Base-by-base conservation (phyloP, 2,113 vertebrate species). In the Lichenostomus cassidix region DNA sequence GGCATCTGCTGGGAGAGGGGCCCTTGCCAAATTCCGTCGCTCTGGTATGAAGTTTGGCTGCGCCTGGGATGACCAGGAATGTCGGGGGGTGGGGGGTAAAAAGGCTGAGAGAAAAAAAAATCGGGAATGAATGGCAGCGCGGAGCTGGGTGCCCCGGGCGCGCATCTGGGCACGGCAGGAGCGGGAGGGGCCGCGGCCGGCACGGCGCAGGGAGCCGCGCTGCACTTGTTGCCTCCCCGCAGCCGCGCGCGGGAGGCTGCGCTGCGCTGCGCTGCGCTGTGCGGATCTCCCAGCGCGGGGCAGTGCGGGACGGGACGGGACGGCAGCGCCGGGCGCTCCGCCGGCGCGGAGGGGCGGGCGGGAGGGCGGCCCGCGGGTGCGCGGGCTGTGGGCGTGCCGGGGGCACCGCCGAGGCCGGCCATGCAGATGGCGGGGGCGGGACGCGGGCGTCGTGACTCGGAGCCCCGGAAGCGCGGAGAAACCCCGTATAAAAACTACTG, bases 401-500 rank as follows among this genome's bases (percentile, higher is more conserved):
- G 91, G 80, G 88, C 88, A 88, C 91, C 80, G 88, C 37, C 84
- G 84, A 50, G 80, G 75, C 65, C 62, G 59, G 59, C 44, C 94
- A 95, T 96, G 96, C 95, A 97, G 86, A 96, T 85, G 24, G n/a
- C 37, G 60, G 80, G 97, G 97, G 97, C 95, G 97, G 93, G 93
- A 97, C 97, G 89, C 96, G 87, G 92, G 87, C 94, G 97, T 98
- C 96, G 99, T 98, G 98, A 98, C 96, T 98, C 96, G 81, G 98
- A 96, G 98, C 96, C 97, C 97, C 98, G 98, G 98, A 98, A 98
- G 98, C 96, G 60, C 91, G 19, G 86, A 95, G 97, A 97, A 98
- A 95, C 96, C 97, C 96, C 95, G 93, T 98, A 98, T 98, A 98
- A 98, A 98, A 98, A 98, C 98, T 97, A 98, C 96, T 96, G 98